Conservation (phyloP, 2,113 vertebrate species). For the Mixornis gularis region DNA sequence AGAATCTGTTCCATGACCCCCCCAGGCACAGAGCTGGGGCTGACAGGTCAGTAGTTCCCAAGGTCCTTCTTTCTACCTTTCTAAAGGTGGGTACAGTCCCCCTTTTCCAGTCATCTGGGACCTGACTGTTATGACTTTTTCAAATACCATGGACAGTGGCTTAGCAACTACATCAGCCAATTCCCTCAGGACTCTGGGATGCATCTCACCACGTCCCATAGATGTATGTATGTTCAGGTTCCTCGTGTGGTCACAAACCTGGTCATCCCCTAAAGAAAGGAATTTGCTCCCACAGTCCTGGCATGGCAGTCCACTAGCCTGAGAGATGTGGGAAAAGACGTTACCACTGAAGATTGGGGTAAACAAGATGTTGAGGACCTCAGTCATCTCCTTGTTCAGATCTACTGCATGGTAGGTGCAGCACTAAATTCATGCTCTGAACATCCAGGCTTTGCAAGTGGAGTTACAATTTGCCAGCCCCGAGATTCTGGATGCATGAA, state of each 20-base stretch:
- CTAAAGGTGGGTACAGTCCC: neutral
- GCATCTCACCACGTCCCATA: neutral
- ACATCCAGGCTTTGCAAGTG: neutral
- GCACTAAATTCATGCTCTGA: neutral
- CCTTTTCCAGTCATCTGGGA: neutral
- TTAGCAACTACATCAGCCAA: neutral
- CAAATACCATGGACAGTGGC: neutral
- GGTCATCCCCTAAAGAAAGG: neutral
- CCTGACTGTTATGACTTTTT: neutral
- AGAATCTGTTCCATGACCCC: neutral
- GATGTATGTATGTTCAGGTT: neutral
- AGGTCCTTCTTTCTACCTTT: neutral
- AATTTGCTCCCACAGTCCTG: neutral
- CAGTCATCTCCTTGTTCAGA: neutral
- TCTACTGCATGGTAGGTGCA: neutral
- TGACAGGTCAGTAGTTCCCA: neutral
- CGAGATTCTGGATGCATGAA: rapidly evolving
- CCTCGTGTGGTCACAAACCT: neutral
- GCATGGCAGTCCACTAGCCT: neutral
- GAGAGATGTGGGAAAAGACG: neutral
- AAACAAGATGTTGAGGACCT: neutral
- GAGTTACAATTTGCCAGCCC: neutral
- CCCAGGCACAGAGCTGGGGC: neutral
- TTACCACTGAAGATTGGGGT: neutral
- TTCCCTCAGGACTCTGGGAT: neutral